phyloP scores from a whole-genome alignment of 2,113 vertebrate genomes.

The Rhagologus leucostigma region DNA sequence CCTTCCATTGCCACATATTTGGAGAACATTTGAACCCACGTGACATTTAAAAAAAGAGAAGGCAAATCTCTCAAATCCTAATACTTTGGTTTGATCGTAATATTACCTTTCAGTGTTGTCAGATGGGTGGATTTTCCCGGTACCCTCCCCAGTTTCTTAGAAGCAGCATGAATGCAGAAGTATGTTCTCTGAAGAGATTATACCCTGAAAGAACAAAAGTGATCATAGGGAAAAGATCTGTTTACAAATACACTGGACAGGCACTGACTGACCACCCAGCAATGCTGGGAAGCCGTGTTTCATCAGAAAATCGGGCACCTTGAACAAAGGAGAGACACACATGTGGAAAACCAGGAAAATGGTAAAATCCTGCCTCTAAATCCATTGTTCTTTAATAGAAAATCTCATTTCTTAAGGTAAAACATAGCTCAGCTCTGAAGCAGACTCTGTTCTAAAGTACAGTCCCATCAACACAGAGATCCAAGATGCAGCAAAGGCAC shows the following conservation, averaged over 20 bases:
- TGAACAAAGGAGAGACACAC: neutral
- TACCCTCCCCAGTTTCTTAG: neutral
- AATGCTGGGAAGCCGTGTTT: fast-evolving
- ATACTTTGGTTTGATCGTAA: neutral
- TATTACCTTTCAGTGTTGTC: neutral
- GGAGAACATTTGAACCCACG: neutral
- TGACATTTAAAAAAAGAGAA: neutral
- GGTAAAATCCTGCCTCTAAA: neutral
- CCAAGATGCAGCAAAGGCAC: neutral
- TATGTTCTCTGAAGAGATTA: neutral
- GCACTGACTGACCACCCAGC: neutral
- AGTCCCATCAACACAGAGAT: neutral
- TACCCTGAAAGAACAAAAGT: neutral
- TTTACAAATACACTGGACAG: neutral
- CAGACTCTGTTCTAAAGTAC: neutral
- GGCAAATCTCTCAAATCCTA: neutral
- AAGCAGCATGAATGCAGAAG: neutral
- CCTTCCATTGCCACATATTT: neutral
- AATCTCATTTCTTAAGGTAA: neutral
- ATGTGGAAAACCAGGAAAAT: neutral
- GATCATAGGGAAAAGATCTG: neutral
- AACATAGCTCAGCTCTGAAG: neutral
- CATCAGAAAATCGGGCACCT: neutral
- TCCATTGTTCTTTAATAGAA: neutral
- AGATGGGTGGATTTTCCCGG: neutral